phyloP scores from a whole-genome alignment of 1,140 invertebrate genomes.

The Rhagoletis zephyria region DNA sequence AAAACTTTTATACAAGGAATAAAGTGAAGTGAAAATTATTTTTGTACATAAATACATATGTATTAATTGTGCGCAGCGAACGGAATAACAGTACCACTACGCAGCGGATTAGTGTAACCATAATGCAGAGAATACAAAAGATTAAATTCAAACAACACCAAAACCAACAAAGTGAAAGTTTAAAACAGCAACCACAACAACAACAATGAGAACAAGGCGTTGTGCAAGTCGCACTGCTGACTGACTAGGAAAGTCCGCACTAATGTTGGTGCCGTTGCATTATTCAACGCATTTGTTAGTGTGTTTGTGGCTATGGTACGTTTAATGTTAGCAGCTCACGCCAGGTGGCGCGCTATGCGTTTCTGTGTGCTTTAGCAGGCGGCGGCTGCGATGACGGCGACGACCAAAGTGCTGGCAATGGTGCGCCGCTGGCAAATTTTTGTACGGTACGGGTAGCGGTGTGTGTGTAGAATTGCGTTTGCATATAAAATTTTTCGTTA shows the following conservation, averaged over 20 bases:
- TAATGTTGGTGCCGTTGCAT: background rate
- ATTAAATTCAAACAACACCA: background rate
- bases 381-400: background rate
- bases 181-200: background rate
- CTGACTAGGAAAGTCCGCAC: background rate
- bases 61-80: slow-evolving; percentile 18
- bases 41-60: background rate
- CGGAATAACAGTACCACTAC: background rate
- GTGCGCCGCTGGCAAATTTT: background rate
- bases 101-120: background rate
- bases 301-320: slow-evolving; percentile 1
- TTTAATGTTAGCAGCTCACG: background rate
- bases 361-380: slow-evolving; percentile 38
- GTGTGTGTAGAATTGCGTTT: too few species aligned
- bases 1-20: slow-evolving; percentile 35
- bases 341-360: background rate
- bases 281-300: slow-evolving; percentile 9
- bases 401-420: background rate
- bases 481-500: too few species aligned
- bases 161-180: slow-evolving; percentile 35
- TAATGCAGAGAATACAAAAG: background rate
- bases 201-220: background rate
- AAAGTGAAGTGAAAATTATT: slow-evolving; percentile 31
- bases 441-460: too few species aligned
- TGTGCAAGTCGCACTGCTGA: background rate